Base-by-base conservation (phyloP, 2,113 vertebrate genomes). In the Neolamprologus ventralis region DNA sequence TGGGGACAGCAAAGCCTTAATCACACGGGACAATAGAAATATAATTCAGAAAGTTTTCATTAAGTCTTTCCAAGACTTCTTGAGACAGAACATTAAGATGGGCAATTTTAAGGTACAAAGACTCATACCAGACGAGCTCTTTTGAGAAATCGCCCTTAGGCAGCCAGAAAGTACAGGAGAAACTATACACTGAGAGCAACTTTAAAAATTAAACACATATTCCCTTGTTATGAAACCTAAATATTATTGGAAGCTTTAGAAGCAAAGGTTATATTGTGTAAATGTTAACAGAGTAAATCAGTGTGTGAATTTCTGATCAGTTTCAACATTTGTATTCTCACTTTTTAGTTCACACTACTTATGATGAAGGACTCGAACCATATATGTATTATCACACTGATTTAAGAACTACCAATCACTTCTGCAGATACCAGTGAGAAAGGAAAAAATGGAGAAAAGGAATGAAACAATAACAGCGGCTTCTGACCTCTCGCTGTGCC, bases 401-500 rank as follows among this genome's bases (percentile, higher is more conserved):
- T 19, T 47, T 33, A 37, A 49, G 7, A 40, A 47, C 12, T 9
- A 31, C 21, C 16, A 13, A 83, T 31, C 21, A 26, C 26, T 58
- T 78, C n/a, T 54, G 42, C 68, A 90, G 75, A 86, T 14, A 12
- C 19, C 17, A 40, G 57, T 37, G 17, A 42, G 37, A 53, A 57
- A 19, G 57, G 79, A 1, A 47, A n/a, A 19, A 57, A 58, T 79
- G 2, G 14, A 31, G 14, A 21, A 53, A 79, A 78, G 14, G 23
- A 78, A 28, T 33, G 73, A 78, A 81, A 89, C 35, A 55, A 57
- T 40, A 87, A 80, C 19, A 54, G 86, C 5, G 40, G 88, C 51
- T 33, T 84, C 85, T 91, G 93, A 94, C 94, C 94, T 92, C 91
- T 81, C 7, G 73, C 83, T 57, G 23, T 91, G 87, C 81, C 91